Evolutionary conservation across 2,888 invertebrate species (phyloP), one percentile per base, ranked within the genome.

Genomic region (Phortica okadai): DNA sequence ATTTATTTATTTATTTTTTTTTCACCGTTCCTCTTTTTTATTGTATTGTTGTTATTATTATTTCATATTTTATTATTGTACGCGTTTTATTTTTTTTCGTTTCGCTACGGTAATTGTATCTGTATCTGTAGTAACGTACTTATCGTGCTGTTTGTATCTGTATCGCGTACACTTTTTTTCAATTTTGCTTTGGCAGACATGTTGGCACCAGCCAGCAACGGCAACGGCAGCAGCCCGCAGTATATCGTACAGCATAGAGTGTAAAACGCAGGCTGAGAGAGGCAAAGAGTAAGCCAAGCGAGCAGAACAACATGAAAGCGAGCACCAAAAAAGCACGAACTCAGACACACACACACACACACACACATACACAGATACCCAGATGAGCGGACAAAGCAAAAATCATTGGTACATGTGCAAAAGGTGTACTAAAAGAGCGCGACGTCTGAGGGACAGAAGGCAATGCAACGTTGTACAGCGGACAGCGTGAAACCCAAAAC

Each of bases 151-250:
- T 56, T 72, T 72, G 70, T 69, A 69, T 54, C 70, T 72, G 56
- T 72, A 72, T 72, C 70, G 70, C 56, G 70, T 72, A 72, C 54
- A 33, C 41, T 72, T 72, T 33, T 33, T 54, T 72, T 72, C 70
- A 72, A 72, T 72, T 72, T 72, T 72, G 70, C 54, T 72, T 72
- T 72, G 70, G 70, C 56, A 72, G 70, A 72, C 70, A 72, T 72
- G 70, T 72, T 72, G 70, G 70, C 70, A 72, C 70, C 70, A 72
- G 56, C 25, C n/a, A 72, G 50, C 69, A 69, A 11, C 44, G 45
- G 11, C n/a, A 21, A 7, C 3, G 6, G 33, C n/a, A 45, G 69
- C 44, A 69, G 33, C 33, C 42, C 33, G 42, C 66, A 67, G 44
- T 16, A 50, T 11, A n/a, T n/a, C n/a, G n/a, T n/a, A 50, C 50